A percentile compares a stretch with the other conserved stretches of the same genome.
Conservation (phyloP, 1,140 invertebrate genomes). For the Drosophila azteca region DNA sequence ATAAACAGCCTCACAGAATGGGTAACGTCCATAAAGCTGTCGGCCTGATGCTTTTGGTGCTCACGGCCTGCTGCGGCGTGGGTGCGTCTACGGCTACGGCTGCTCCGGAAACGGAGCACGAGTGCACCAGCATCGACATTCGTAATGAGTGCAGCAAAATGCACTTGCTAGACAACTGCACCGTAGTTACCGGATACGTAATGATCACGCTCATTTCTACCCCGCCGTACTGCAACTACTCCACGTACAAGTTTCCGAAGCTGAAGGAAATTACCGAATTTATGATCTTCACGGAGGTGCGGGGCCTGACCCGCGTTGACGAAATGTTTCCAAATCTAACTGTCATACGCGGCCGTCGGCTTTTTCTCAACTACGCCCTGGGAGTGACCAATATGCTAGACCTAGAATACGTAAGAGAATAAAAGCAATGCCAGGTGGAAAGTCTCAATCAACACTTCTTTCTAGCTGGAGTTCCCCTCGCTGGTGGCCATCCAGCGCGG, state of each 20-base stretch:
- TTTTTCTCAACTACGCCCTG: slow-evolving; percentile 95
- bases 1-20: slow-evolving; percentile 27
- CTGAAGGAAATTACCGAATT: slow-evolving; percentile 87
- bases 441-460: not conserved
- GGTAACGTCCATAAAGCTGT: slow-evolving; percentile 43
- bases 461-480: slow-evolving; percentile 68
- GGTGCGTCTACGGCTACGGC: not conserved
- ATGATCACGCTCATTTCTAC: slow-evolving; percentile 81
- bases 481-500: slow-evolving; percentile 75
- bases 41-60: slow-evolving; percentile 26
- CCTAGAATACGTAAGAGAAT: slow-evolving; percentile 57
- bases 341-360: slow-evolving; percentile 94
- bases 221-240: slow-evolving; percentile 41
- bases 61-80: not conserved
- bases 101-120: slow-evolving; percentile 23
- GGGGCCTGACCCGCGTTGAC: slow-evolving; percentile 90
- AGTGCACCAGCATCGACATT: slow-evolving; percentile 92
- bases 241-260: slow-evolving; percentile 48
- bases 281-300: slow-evolving; percentile 87
- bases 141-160: slow-evolving; percentile 90
- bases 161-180: slow-evolving; percentile 89
- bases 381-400: slow-evolving; percentile 85
- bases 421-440: not conserved
- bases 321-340: slow-evolving; percentile 96
- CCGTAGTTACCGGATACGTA: slow-evolving; percentile 93